A percentile compares a stretch with the other conserved stretches of the same genome.
Evolutionary conservation across 1,140 invertebrate species (phyloP).

Genomic region (Acromyrmex heyeri): DNA sequence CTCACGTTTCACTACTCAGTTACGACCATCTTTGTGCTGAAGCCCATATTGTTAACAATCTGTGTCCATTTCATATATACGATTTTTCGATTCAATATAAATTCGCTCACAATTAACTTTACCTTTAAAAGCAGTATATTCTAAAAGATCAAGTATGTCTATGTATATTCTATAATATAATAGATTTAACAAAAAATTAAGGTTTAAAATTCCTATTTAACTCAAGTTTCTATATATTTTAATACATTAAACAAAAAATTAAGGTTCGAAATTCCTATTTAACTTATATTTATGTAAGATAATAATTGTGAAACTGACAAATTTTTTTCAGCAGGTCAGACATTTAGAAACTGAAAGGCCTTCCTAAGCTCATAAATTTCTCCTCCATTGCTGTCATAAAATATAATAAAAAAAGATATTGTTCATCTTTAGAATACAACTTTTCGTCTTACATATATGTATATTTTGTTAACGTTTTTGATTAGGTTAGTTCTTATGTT

Average conservation of each 20-base stretch:
- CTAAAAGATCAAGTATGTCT: neutral
- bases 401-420: slow-evolving; percentile 1
- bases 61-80: no score
- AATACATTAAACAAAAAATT: neutral
- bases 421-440: neutral
- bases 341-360: neutral
- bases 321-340: neutral
- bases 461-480: no score
- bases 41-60: no score
- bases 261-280: neutral
- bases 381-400: neutral
- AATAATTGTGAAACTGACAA: neutral
- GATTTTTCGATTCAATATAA: no score
- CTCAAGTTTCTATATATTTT: no score
- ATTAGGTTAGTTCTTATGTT: no score
- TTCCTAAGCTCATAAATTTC: neutral
- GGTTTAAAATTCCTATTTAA: neutral
- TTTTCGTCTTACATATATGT: neutral
- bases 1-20: no score
- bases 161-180: neutral
- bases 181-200: slow-evolving; percentile 2
- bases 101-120: neutral
- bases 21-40: no score
- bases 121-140: neutral
- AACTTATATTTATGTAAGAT: neutral